These are phyloP conservation scores for Palloptera scutellata DNA, from an alignment of 2,888 invertebrate species.

Conservation along the genomic window DNA sequence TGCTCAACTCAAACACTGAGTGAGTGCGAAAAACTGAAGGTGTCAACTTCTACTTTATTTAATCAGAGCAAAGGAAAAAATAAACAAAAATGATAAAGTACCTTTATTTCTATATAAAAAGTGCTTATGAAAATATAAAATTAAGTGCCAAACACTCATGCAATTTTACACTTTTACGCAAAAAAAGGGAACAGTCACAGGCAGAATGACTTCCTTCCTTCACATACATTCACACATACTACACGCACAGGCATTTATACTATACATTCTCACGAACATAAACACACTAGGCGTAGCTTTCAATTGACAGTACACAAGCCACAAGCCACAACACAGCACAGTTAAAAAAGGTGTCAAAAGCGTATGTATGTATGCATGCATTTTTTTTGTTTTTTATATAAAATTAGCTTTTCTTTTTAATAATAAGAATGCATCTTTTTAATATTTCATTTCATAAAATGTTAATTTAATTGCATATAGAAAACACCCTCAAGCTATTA, in stretches of 20 bases:
- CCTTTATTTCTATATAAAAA: neutral
- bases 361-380: too few species aligned
- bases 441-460: neutral
- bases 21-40: neutral
- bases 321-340: too few species aligned
- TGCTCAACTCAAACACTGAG: too few species aligned
- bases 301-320: neutral
- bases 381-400: too few species aligned
- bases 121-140: neutral
- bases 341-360: too few species aligned
- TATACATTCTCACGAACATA: too few species aligned
- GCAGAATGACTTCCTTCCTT: constrained; percentile 5
- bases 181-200: neutral
- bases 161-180: neutral
- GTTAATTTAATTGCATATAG: neutral
- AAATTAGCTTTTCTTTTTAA: constrained; percentile 3
- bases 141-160: constrained; percentile 5
- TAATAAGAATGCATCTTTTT: neutral
- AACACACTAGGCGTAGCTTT: neutral
- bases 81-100: neutral
- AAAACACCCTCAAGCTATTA: neutral
- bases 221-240: neutral
- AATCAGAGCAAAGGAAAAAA: neutral
- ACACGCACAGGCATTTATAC: too few species aligned
- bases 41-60: neutral